Percentiles rank a stretch among this genome's conserved stretches.
phyloP scores from a whole-genome alignment of 1,140 invertebrate genomes.

The Pseudomyrmex cubaensis region DNA sequence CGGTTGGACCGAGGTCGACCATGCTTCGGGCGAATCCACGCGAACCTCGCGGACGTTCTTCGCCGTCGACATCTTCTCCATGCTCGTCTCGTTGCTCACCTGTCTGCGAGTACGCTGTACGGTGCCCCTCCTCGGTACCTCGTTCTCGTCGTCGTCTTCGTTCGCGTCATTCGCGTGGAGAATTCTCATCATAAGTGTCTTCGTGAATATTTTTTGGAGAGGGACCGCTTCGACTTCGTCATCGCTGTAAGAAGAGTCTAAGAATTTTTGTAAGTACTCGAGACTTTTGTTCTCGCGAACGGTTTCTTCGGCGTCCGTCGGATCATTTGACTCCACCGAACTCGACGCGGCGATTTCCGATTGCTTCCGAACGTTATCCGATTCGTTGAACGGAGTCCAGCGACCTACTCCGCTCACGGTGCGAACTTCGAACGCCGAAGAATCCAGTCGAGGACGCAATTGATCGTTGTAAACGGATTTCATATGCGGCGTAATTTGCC shows the following conservation, averaged over 20 bases:
- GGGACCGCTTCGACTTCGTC: neutral
- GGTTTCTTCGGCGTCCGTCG: neutral
- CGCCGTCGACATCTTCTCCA: constrained; percentile 77
- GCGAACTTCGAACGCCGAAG: constrained; percentile 77
- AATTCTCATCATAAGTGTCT: constrained; percentile 42
- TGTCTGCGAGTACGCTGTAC: constrained; percentile 74
- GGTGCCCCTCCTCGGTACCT: neutral
- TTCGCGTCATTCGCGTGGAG: constrained; percentile 5
- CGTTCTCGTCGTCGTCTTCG: constrained; percentile 6
- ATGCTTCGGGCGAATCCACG: constrained; percentile 74
- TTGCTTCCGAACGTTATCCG: neutral
- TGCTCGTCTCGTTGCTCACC: constrained; percentile 69
- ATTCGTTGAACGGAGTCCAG: constrained; percentile 44
- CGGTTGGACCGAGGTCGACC: constrained; percentile 78
- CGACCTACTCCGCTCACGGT: constrained; percentile 75
- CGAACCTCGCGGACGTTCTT: constrained; percentile 77
- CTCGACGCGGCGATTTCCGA: neutral
- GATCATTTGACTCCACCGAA: neutral
- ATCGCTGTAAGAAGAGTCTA: constrained; percentile 14
- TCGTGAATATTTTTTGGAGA: constrained; percentile 55
- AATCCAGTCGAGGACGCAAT: constrained; percentile 74
- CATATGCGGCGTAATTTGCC: constrained; percentile 75
- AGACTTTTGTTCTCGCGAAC: constrained; percentile 3
- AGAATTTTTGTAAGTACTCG: neutral
- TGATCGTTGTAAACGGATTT: constrained; percentile 63